Percentiles rank a stretch among this genome's conserved stretches.
phyloP scores from a whole-genome alignment of 2,888 invertebrate species.

The Belgica antarctica region DNA sequence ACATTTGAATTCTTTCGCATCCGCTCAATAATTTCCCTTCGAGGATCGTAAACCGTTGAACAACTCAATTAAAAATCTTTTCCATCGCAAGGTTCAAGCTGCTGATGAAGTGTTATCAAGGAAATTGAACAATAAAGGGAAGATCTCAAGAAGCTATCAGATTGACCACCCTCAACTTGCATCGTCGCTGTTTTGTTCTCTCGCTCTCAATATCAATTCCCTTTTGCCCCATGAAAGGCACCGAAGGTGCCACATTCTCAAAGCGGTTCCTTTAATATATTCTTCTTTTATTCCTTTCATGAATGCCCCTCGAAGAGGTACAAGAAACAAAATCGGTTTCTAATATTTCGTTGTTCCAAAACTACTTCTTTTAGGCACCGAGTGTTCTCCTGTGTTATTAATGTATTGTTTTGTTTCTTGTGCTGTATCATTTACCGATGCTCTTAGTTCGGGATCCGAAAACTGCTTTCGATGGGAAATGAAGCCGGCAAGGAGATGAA shows the following conservation, averaged over 20 bases:
- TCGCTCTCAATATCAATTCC: slow-evolving; percentile 19
- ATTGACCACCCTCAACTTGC: slow-evolving; percentile 42
- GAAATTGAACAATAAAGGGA: no score
- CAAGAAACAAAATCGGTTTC: slow-evolving; percentile 38
- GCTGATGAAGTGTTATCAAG: no score
- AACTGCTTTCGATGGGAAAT: slow-evolving; percentile 8
- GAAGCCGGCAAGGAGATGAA: background rate
- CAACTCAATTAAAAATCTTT: slow-evolving; percentile 1
- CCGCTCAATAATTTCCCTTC: background rate
- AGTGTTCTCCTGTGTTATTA: slow-evolving; percentile 34
- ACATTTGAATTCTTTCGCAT: background rate
- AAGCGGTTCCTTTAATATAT: slow-evolving; percentile 42
- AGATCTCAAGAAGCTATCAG: slow-evolving; percentile 17
- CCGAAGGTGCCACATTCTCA: slow-evolving; percentile 43
- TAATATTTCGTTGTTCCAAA: slow-evolving; percentile 33
- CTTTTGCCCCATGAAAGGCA: slow-evolving; percentile 34
- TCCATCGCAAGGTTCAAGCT: background rate
- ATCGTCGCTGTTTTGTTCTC: slow-evolving; percentile 6
- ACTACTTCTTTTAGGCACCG: slow-evolving; percentile 29
- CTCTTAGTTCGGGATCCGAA: background rate
- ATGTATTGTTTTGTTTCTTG: slow-evolving; percentile 43
- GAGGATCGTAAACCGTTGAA: slow-evolving; percentile 23
- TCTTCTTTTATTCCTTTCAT: slow-evolving; percentile 29
- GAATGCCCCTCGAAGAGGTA: slow-evolving; percentile 38
- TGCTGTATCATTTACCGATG: slow-evolving; percentile 42